phyloP scores from a whole-genome alignment of 2,888 invertebrate species.

The Mythimna loreyi region DNA sequence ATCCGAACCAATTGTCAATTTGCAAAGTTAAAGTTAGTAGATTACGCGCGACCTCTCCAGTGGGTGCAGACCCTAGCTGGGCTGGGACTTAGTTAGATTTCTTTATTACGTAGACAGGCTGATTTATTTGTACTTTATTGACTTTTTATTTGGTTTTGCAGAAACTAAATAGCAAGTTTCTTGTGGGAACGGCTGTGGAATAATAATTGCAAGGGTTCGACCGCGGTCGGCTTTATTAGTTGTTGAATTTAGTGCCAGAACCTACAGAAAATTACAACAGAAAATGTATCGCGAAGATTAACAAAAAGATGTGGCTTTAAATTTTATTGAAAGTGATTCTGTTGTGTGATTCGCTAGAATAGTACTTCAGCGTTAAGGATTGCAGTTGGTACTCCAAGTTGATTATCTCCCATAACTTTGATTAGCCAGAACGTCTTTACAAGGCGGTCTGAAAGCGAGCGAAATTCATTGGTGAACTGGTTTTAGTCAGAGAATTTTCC shows the following conservation, averaged over 20 bases:
- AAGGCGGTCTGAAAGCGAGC: not conserved
- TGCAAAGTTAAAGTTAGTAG: conserved; percentile 33
- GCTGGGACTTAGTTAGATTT: conserved; percentile 50
- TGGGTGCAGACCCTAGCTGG: conserved; percentile 28
- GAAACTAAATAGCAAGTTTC: conserved; percentile 60
- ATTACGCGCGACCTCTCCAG: conserved; percentile 35
- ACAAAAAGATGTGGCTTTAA: conserved; percentile 18
- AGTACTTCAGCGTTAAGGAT: conserved; percentile 1
- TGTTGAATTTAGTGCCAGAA: conserved; percentile 51
- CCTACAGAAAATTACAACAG: conserved; percentile 44
- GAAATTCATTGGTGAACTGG: not conserved
- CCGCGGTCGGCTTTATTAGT: conserved; percentile 35
- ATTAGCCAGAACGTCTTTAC: not conserved
- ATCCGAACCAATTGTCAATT: conserved; percentile 41
- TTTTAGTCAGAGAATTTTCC: too few relatives aligned
- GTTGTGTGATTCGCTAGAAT: not conserved
- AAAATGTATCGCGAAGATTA: conserved; percentile 45
- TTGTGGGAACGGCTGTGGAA: conserved; percentile 47
- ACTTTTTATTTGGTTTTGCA: conserved; percentile 61
- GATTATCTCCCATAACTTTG: conserved; percentile 7
- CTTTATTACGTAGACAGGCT: conserved; percentile 62
- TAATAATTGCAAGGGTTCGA: conserved; percentile 62
- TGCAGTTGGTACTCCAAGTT: conserved; percentile 2
- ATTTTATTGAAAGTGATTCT: conserved; percentile 13
- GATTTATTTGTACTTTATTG: conserved; percentile 66